Evolutionary conservation across 2,113 vertebrate species (phyloP), one percentile per base, ranked within the genome.

Genomic region (Coryphaenoides rupestris): DNA sequence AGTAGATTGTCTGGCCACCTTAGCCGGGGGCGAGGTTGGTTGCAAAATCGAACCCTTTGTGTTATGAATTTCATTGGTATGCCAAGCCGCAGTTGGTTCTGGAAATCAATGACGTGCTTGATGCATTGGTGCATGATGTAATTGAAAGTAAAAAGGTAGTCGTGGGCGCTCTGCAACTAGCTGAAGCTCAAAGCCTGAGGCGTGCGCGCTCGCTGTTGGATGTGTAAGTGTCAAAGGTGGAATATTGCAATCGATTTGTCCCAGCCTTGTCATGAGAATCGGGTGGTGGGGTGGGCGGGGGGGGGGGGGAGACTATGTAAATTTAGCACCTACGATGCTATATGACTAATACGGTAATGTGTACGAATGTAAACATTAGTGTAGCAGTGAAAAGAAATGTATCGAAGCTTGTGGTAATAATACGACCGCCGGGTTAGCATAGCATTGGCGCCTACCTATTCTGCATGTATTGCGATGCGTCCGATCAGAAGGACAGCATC

Each of bases 161-260:
- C 57, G n/a, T 55, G 45, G 50, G 63, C 50, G 46, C 62, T 15
- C 46, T 58, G 60, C 58, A 77, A 60, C 71, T 47, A 49, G 19
- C 55, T 23, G 12, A 23, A n/a, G n/a, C 45, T 63, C 17, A 63
- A 70, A 63, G 7, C n/a, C n/a, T n/a, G 14, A 52, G 53, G 46
- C 57, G 19, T 54, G 40, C n/a, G n/a, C 59, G 58, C 15, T n/a
- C n/a, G n/a, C 47, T 50, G 47, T 50, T 73, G 70, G 60, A 62
- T 60, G 63, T 58, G 60, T 69, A 60, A 63, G n/a, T 55, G 60
- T 67, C 63, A 60, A 74, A 69, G 64, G n/a, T n/a, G 22, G 60
- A 70, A 75, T 67, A 58, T 40, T 24, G 21, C 21, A n/a, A 78
- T 75, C 72, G 68, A 78, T 83, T 83, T 80, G n/a, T 79, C 65